Evolutionary conservation across 2,797 vertebrate species (phyloP), one percentile per base, ranked within the genome.

Genomic region (Dipus sagitta): DNA sequence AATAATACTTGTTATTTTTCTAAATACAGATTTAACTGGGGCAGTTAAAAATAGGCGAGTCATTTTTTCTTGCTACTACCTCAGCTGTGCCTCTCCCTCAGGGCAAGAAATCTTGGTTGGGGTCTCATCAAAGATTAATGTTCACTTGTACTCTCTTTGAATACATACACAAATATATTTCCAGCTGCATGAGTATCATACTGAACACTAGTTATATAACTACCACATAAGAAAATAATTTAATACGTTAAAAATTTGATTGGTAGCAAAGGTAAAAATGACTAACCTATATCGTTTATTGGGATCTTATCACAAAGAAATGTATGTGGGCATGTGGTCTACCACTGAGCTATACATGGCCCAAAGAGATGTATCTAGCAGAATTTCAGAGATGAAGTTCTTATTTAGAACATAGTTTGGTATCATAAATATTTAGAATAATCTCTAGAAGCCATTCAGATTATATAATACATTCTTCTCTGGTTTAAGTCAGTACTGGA

Each of bases 131-230:
- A 77, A 60, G 14, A 68, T 60, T 28, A 83, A 32, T 68, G 84
- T 34, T 86, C 20, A 58, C 65, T 79, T 23, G 92, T 93, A 76
- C 60, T 94, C 93, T 85, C 54, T 90, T 62, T 92, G 24, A 75
- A 18, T 91, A n/a, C 0, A 11, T 52, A 6, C 13, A 3, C 62
- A 32, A 60, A 6, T 52, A 32, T 67, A 70, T 68, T 6, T n/a
- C 14, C 17, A 78, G 13, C 7, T 58, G 74, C 15, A 78, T 84
- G 20, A 12, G n/a, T 76, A 3, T 14, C 47, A 34, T 2, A 47
- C 20, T 82, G 64, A 81, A 60, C 2, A 24, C 14, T 30, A 21
- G 30, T 88, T 84, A 74, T 64, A 21, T 83, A 78, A 82, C 67
- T 70, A 42, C 42, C 24, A 76, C 72, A 88, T 32, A 74, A 21